Evolutionary conservation across 2,113 vertebrate species (phyloP).

Genomic region (Alethe diademata): DNA sequence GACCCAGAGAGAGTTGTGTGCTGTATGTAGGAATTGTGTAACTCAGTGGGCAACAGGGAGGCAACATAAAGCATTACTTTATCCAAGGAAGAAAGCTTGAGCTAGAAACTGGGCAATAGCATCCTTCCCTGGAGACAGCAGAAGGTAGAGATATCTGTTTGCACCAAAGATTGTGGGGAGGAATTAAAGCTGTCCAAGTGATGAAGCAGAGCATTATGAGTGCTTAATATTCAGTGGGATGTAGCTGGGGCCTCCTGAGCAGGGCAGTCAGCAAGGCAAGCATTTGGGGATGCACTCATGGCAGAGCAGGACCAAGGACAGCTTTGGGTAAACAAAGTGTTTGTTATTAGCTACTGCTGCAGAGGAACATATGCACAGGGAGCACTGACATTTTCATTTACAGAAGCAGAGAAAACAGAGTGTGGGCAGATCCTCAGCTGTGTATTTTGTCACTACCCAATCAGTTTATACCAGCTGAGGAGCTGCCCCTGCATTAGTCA

Average conservation of each 20-base stretch:
- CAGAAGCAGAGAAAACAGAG: background rate
- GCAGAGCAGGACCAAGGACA: background rate
- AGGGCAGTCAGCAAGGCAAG: background rate
- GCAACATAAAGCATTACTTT: background rate
- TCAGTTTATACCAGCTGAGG: background rate
- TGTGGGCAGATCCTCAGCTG: background rate
- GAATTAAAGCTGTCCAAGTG: background rate
- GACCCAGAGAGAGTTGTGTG: background rate
- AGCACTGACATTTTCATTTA: background rate
- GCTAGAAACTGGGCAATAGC: background rate
- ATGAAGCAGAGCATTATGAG: background rate
- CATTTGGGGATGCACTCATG: rapidly evolving
- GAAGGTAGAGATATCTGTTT: background rate
- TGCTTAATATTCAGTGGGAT: rapidly evolving
- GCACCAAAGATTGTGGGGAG: background rate
- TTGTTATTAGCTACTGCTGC: background rate
- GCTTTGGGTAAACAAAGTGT: background rate
- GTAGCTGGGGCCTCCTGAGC: background rate
- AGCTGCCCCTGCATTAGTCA: background rate
- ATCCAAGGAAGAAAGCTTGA: background rate
- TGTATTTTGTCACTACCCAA: background rate
- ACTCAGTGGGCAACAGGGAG: background rate
- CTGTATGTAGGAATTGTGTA: background rate
- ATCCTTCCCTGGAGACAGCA: background rate
- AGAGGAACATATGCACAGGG: background rate